Evolutionary conservation across 2,797 vertebrate species (phyloP).

Genomic region (Heliangelus exortis): DNA sequence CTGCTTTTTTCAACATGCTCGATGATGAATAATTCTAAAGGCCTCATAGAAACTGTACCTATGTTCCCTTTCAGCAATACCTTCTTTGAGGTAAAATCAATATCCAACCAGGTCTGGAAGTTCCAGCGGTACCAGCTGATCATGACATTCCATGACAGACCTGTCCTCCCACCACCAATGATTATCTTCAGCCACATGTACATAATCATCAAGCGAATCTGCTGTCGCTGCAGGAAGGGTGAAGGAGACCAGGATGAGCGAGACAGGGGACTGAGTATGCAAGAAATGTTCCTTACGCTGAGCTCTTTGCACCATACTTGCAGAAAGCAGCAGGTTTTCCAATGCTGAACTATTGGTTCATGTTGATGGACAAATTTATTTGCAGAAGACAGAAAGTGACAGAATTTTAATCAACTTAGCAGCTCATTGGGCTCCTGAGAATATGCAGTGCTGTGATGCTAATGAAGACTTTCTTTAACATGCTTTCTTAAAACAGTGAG

Average conservation of each 20-base stretch:
- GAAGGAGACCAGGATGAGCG: conserved; percentile 93
- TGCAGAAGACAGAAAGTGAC: background rate
- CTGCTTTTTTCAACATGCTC: background rate
- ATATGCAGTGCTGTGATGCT: background rate
- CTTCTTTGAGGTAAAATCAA: conserved; percentile 98
- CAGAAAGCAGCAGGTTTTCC: background rate
- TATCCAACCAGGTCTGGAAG: conserved; percentile 99
- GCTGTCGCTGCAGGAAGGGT: conserved; percentile 83
- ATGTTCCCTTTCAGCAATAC: conserved; percentile 87
- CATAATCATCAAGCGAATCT: conserved; percentile 87
- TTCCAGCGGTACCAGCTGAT: conserved; percentile 99
- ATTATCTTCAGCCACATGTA: conserved; percentile 97
- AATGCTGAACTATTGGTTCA: background rate
- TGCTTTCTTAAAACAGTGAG: background rate
- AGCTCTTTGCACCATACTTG: background rate
- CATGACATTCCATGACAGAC: conserved; percentile 97
- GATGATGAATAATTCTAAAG: background rate
- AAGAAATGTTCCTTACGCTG: background rate
- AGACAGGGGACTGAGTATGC: conserved; percentile 93
- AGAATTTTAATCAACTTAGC: background rate
- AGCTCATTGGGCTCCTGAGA: background rate
- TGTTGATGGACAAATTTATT: background rate
- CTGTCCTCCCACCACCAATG: conserved; percentile 96
- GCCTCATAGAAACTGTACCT: background rate
- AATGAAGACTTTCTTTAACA: background rate